phyloP scores from a whole-genome alignment of 2,797 vertebrate species.

The Sebastes oblongus region DNA sequence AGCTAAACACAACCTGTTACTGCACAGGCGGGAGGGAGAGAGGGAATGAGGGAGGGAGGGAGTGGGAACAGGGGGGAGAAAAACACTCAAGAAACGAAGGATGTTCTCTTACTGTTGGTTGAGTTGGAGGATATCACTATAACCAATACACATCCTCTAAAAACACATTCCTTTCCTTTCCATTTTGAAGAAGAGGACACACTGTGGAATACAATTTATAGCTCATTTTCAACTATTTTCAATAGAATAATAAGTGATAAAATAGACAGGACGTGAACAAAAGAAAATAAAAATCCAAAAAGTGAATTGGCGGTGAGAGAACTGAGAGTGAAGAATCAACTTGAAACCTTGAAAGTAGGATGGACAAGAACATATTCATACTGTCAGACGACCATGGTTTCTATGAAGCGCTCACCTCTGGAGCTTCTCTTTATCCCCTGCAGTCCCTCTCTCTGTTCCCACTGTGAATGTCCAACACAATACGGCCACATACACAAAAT shows the following conservation, averaged over 20 bases:
- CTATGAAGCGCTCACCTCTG: constrained; percentile 54
- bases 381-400: constrained; percentile 35
- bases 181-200: not conserved
- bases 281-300: not conserved
- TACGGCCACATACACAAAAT: constrained; percentile 16
- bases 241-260: not conserved
- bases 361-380: constrained; percentile 22
- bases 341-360: constrained; percentile 42
- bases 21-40: not conserved
- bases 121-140: not conserved
- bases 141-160: not conserved
- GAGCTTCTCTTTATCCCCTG: constrained; percentile 36
- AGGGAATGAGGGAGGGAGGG: not conserved
- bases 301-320: constrained; percentile 18
- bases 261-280: not conserved
- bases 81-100: not conserved
- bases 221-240: constrained; percentile 13
- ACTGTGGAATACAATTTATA: not conserved
- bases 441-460: constrained; percentile 37
- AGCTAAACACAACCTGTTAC: constrained; percentile 64
- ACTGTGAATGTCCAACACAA: constrained; percentile 39
- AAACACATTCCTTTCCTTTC: not conserved
- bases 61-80: not conserved
- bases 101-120: constrained; percentile 4
- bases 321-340: constrained; percentile 6